Evolutionary conservation across 2,797 vertebrate genomes (phyloP), one percentile per base, ranked within the genome.

Genomic region (Lutjanus campechanus): DNA sequence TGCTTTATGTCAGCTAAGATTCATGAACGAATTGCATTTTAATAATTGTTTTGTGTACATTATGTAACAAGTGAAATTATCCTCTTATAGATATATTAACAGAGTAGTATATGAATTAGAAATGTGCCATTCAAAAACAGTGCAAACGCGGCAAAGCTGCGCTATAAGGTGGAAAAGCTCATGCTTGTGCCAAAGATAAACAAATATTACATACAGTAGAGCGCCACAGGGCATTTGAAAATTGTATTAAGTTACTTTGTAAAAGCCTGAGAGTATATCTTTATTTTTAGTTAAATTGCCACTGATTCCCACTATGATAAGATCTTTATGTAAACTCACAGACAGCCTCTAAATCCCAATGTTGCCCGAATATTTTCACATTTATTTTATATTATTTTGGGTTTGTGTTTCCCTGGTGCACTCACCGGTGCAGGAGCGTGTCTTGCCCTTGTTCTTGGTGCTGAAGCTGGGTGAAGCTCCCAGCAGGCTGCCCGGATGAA

Each of bases 341-440:
- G 8, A 47, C 36, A 25, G 2, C 2, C 20, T 65, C 56, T 69
- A 11, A 49, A 11, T 70, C 63, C 3, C 72, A 58, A 76, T 17
- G 7, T 20, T 44, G 41, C 40, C 19, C 19, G 11, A 44, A 19
- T 44, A 25, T 60, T 54, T 72, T 41, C 36, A n/a, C 2, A n/a
- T 76, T 65, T 47, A 13, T 40, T 12, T 1, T 2, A 1, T 29
- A 10, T 11, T 58, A 29, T 62, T 51, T 8, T 55, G 8, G 22
- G 20, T 4, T 17, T 47, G n/a, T 15, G 9, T 64, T 1, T 60
- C 3, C 13, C 44, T 13, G 13, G 20, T 5, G 40, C 36, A 92
- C 96, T 96, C 94, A 99, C 98, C 98, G 89, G 97, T 98, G 79
- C 97, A 98, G 58, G 98, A 97, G 9, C 97, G 92, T 47, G 96